Percentiles rank a stretch among this genome's conserved stretches.
phyloP scores from a whole-genome alignment of 2,888 invertebrate genomes.

The Phrixothrix hirtus region DNA sequence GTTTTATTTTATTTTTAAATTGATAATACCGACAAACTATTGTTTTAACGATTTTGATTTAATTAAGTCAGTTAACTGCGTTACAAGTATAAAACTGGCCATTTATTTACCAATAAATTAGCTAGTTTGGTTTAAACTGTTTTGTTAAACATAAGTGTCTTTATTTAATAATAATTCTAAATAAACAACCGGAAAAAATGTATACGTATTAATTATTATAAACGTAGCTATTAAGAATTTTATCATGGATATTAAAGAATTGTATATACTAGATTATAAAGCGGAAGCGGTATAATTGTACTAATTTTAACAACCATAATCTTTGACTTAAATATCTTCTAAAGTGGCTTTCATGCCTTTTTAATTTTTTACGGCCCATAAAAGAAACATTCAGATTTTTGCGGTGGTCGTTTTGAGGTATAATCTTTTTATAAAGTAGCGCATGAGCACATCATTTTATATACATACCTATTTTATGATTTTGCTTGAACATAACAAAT shows the following conservation, averaged over 20 bases:
- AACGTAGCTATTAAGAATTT: constrained; percentile 6
- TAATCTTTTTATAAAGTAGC: constrained; percentile 46
- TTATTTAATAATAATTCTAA: too few species aligned
- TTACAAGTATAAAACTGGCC: too few species aligned
- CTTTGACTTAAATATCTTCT: constrained; percentile 39
- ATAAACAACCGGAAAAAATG: too few species aligned
- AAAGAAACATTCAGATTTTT: constrained; percentile 42
- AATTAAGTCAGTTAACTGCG: too few species aligned
- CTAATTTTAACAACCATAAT: constrained; percentile 41
- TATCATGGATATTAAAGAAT: constrained; percentile 2
- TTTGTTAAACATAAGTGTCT: too few species aligned
- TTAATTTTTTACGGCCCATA: constrained; percentile 44
- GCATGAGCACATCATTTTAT: constrained; percentile 51
- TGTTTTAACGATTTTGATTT: too few species aligned
- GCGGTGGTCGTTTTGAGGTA: constrained; percentile 34
- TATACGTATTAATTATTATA: too few species aligned
- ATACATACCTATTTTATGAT: constrained; percentile 44
- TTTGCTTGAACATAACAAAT: constrained; percentile 43
- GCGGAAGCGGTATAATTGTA: constrained; percentile 19
- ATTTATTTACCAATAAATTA: too few species aligned
- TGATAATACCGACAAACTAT: too few species aligned
- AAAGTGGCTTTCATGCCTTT: constrained; percentile 38
- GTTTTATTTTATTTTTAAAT: too few species aligned
- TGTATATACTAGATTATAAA: constrained; percentile 13
- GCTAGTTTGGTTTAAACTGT: too few species aligned